phyloP scores from a whole-genome alignment of 2,888 invertebrate genomes.

The Ichneumoninae sp. region DNA sequence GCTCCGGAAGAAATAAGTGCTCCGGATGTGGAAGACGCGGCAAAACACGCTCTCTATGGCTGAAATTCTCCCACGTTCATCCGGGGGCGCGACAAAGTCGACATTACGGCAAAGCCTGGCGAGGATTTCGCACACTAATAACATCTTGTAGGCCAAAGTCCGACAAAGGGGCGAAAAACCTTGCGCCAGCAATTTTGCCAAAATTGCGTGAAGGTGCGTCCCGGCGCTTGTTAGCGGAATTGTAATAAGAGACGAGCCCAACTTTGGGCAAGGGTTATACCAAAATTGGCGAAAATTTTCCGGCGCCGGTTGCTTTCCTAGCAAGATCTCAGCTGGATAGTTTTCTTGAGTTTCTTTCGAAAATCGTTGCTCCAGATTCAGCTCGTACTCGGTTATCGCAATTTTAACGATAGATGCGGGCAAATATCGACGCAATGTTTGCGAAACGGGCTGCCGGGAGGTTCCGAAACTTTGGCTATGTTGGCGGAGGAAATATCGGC shows the following conservation, averaged over 20 bases:
- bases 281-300: background rate
- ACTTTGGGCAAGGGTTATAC: too few relatives aligned
- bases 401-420: background rate
- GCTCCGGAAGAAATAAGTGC: constrained; percentile 53
- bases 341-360: background rate
- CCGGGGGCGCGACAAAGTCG: background rate
- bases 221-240: too few relatives aligned
- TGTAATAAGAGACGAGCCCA: too few relatives aligned
- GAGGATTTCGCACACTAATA: background rate
- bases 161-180: too few relatives aligned
- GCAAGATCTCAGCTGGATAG: background rate
- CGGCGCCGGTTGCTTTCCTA: too few relatives aligned
- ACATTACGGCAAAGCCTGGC: background rate
- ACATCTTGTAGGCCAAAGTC: background rate
- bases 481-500: background rate
- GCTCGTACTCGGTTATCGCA: background rate
- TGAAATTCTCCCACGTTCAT: background rate
- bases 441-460: background rate
- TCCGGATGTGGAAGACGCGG: constrained; percentile 34
- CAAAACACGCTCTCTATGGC: constrained; percentile 16
- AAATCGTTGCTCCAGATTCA: background rate
- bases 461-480: background rate
- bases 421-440: background rate
- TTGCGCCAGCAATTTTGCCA: too few relatives aligned
- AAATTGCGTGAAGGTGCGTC: too few relatives aligned